Evolutionary conservation across 2,797 vertebrate species (phyloP).

Genomic region (Danio jaintianensis): DNA sequence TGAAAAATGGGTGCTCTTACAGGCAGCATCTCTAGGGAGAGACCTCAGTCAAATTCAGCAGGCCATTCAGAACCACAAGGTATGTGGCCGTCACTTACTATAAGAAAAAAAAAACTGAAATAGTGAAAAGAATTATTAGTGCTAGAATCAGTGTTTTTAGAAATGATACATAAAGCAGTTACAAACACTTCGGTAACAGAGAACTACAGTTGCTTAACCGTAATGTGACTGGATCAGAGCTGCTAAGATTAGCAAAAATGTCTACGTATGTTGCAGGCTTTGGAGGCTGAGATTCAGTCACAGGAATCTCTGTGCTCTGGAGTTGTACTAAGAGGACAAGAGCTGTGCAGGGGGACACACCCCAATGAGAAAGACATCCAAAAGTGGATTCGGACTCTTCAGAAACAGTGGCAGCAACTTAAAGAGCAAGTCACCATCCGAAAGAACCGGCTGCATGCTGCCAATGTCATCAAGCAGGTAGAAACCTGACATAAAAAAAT

Average conservation of each 20-base stretch:
- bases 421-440: slow-evolving; percentile 69
- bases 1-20: slow-evolving; percentile 78
- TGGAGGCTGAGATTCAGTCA: slow-evolving; percentile 83
- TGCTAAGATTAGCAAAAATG: slow-evolving; percentile 3
- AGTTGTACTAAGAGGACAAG: slow-evolving; percentile 78
- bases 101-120: not conserved
- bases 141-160: too few species aligned
- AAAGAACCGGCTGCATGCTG: slow-evolving; percentile 78
- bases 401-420: slow-evolving; percentile 82
- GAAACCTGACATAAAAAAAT: not conserved
- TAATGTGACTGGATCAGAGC: not conserved
- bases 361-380: slow-evolving; percentile 66
- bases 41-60: slow-evolving; percentile 82
- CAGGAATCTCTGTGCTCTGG: slow-evolving; percentile 77
- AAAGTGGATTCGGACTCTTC: slow-evolving; percentile 79
- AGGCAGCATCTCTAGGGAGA: slow-evolving; percentile 71
- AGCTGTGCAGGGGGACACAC: slow-evolving; percentile 75
- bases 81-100: slow-evolving; percentile 57
- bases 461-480: slow-evolving; percentile 82
- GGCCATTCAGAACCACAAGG: slow-evolving; percentile 87
- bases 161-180: not conserved
- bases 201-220: not conserved
- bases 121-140: too few species aligned
- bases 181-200: not conserved
- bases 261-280: slow-evolving; percentile 69